Conservation (phyloP, 2,113 vertebrate genomes). For the Anguilla rostrata region DNA sequence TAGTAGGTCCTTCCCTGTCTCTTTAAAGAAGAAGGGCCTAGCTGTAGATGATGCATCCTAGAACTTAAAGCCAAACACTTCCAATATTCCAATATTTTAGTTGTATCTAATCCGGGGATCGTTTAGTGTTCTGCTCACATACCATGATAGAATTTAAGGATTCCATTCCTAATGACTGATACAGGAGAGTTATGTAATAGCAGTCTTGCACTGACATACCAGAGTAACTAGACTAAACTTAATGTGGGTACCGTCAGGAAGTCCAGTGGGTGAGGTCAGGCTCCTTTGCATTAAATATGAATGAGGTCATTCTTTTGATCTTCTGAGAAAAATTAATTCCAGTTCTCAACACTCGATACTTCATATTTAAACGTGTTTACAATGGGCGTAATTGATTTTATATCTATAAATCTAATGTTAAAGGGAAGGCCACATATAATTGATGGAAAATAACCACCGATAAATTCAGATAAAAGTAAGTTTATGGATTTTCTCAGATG, state of each 20-base stretch:
- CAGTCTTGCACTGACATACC: neutral
- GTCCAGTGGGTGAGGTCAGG: neutral
- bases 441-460: neutral
- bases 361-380: too few species aligned
- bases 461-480: neutral
- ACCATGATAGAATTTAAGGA: too few species aligned
- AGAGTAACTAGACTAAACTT: neutral
- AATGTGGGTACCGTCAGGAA: neutral
- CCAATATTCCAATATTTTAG: too few species aligned
- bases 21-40: too few species aligned
- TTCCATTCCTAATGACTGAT: too few species aligned
- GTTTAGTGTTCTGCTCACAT: too few species aligned
- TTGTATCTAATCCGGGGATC: too few species aligned
- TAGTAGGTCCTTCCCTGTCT: neutral
- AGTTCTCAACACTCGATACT: too few species aligned
- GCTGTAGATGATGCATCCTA: neutral
- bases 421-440: neutral
- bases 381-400: too few species aligned
- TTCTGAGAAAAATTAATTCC: too few species aligned
- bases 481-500: neutral
- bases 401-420: neutral
- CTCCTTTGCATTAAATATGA: neutral
- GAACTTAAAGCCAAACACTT: neutral
- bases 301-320: neutral
- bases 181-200: too few species aligned